Conservation (phyloP, 23 tunicate genomes). For the Trididemnum miniatum region DNA sequence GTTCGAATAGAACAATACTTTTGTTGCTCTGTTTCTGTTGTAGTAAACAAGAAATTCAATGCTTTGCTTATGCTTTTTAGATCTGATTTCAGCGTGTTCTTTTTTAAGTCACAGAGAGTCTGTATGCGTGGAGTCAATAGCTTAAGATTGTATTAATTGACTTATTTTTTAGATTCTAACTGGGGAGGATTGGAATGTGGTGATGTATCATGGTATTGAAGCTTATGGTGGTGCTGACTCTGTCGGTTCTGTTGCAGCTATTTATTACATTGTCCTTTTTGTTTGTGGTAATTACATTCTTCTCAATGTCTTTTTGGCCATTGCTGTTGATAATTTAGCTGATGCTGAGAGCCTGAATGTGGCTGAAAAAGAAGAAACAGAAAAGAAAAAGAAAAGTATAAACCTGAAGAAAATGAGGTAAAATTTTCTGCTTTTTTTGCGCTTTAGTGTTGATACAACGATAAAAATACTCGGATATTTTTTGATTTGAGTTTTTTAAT, state of each 20-base stretch:
- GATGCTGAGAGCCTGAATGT: conserved; percentile 91
- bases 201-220: conserved; percentile 95
- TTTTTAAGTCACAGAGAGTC: no score
- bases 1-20: no score
- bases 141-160: no score
- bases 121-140: no score
- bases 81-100: no score
- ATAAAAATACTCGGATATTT: no score
- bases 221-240: conserved; percentile 92
- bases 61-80: no score
- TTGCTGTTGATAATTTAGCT: conserved; percentile 99
- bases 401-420: conserved; percentile 83
- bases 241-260: conserved; percentile 51
- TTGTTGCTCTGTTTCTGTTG: no score
- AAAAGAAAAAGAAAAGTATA: conserved; percentile 76
- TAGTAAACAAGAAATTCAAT: no score
- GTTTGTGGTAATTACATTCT: conserved; percentile 97
- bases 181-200: conserved; percentile 99
- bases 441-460: no score
- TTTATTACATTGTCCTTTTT: conserved; percentile 89
- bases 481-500: no score
- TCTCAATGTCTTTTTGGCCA: conserved; percentile 98
- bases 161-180: conserved; percentile 92
- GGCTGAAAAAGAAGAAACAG: conserved; percentile 94
- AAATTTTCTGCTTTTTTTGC: no score